Evolutionary conservation across 2,113 vertebrate genomes (phyloP).

Genomic region (Climacteris rufus): DNA sequence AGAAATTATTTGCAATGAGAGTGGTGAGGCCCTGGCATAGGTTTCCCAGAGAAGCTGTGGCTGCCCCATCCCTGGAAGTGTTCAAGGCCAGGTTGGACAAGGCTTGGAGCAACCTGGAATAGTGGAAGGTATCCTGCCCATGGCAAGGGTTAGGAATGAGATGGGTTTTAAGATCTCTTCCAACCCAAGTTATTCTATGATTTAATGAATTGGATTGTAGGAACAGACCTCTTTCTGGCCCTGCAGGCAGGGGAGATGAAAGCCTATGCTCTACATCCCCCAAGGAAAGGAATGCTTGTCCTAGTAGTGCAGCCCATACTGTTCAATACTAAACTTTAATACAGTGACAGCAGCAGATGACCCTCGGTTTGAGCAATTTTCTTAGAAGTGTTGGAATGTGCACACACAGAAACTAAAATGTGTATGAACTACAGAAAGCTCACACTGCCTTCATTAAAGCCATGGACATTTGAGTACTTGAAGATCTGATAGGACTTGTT

Average conservation of each 20-base stretch:
- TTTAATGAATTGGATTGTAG: background rate
- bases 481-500: background rate
- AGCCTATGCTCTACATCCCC: background rate
- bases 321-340: background rate
- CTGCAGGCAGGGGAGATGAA: background rate
- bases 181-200: background rate
- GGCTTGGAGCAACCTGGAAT: rapidly evolving
- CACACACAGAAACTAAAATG: background rate
- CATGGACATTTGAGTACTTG: background rate
- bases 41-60: background rate
- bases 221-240: background rate
- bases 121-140: background rate
- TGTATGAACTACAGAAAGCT: background rate
- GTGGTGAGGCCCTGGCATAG: background rate
- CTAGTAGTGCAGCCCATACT: background rate
- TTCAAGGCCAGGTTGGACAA: rapidly evolving
- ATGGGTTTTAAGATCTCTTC: background rate
- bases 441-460: background rate
- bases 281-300: background rate
- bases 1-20: background rate
- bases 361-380: background rate
- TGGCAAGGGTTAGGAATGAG: background rate
- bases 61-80: background rate
- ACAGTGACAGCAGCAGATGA: background rate
- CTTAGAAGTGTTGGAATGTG: background rate